Percentiles rank a stretch among this genome's conserved stretches.
Conservation (phyloP, 2,797 vertebrate genomes). For the Acipenser oxyrinchus region DNA sequence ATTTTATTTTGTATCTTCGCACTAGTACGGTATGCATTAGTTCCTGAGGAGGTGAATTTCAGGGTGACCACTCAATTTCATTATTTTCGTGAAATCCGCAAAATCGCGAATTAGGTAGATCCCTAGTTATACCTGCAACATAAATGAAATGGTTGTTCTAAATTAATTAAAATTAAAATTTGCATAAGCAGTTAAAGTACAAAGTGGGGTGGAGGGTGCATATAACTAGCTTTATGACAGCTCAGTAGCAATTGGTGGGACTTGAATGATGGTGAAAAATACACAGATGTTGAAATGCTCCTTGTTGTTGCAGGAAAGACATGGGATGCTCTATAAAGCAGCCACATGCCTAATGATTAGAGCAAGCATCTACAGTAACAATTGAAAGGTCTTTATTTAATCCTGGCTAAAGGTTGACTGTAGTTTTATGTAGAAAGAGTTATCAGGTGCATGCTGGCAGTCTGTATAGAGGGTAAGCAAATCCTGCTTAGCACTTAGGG, state of each 20-base stretch:
- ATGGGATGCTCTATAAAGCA: too few relatives aligned
- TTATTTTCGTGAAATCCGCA: too few relatives aligned
- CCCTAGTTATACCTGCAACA: not conserved
- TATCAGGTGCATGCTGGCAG: conserved; percentile 13
- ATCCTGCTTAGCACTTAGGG: conserved; percentile 9
- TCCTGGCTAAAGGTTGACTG: conserved; percentile 14
- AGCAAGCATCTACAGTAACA: not conserved
- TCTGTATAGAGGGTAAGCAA: conserved; percentile 21
- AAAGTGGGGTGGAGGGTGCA: too few relatives aligned
- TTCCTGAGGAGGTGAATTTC: not conserved
- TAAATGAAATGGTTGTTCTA: conserved; percentile 7
- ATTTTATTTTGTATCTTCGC: not conserved
- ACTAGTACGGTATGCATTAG: not conserved
- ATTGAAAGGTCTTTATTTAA: conserved; percentile 14
- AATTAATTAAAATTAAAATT: conserved; percentile 7
- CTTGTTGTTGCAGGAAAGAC: too few relatives aligned
- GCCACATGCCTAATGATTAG: too few relatives aligned
- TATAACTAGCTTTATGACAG: too few relatives aligned
- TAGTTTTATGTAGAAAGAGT: conserved; percentile 11
- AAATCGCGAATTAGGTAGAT: too few relatives aligned
- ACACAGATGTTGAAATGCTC: too few relatives aligned
- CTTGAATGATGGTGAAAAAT: too few relatives aligned
- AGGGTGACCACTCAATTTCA: too few relatives aligned
- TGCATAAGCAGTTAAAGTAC: conserved; percentile 1
- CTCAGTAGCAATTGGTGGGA: too few relatives aligned